Evolutionary conservation across 2,888 invertebrate species (phyloP).

Genomic region (Heliconius aoede): DNA sequence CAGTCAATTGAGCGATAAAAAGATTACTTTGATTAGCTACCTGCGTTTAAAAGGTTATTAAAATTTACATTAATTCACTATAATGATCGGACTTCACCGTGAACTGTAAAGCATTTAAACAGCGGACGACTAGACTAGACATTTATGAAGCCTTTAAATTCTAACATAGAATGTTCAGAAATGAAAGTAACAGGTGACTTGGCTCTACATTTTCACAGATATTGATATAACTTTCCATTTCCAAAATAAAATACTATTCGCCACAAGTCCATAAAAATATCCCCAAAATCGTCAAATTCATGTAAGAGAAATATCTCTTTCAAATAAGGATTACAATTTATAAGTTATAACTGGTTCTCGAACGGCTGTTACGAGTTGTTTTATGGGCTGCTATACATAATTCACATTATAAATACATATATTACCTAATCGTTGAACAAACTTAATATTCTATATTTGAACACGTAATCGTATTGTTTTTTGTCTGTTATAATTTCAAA

Average conservation of each 20-base stretch:
- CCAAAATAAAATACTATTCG: neutral
- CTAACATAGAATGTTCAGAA: neutral
- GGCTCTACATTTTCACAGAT: neutral
- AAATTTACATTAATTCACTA: constrained; percentile 17
- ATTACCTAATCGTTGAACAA: constrained; percentile 21
- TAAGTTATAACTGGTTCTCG: constrained; percentile 14
- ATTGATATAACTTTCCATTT: neutral
- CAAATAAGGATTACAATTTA: constrained; percentile 14
- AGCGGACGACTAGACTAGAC: constrained; percentile 6
- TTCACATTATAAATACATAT: constrained; percentile 20
- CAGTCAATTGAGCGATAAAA: constrained; percentile 20
- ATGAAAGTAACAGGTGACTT: too few relatives aligned
- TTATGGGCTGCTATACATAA: constrained; percentile 26
- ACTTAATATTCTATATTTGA: constrained; percentile 21
- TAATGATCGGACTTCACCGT: constrained; percentile 9
- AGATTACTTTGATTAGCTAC: constrained; percentile 22
- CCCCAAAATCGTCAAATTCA: neutral
- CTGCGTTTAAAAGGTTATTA: constrained; percentile 26
- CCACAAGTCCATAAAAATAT: constrained; percentile 6
- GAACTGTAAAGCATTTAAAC: constrained; percentile 14
- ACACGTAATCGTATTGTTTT: constrained; percentile 14
- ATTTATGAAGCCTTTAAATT: neutral
- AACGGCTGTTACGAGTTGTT: constrained; percentile 14
- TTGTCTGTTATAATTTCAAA: neutral
- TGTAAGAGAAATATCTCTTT: constrained; percentile 19